Base-by-base conservation (phyloP, 2,888 invertebrate species). In the Melipona beecheii region DNA sequence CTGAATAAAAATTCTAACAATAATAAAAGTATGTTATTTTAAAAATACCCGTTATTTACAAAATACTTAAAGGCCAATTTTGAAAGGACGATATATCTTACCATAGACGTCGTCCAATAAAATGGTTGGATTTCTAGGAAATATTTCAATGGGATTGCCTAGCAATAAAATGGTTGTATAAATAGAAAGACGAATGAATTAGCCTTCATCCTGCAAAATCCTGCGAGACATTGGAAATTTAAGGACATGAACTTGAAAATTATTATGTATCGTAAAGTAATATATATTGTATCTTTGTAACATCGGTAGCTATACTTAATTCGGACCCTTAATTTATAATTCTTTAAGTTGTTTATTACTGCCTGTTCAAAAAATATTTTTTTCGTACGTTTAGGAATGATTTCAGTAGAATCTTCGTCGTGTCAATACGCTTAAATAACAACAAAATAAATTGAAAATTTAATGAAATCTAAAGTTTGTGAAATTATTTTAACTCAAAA, bases 41-140 rank as follows among this genome's bases (percentile, higher is more conserved):
- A 5, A 0, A n/a, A n/a, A 15, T 43, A 6, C 5, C 6, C 24
- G 2, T 1, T 3, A 5, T 58, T 2, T 1, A 17, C 11, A 3
- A 52, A 58, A 54, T 17, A 58, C 2, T 21, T 72, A 27, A 64
- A 19, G n/a, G 19, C n/a, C 4, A 54, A 19, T 72, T 49, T 69
- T 15, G 52, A 83, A 70, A n/a, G 52, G 54, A 50, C 1, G 2
- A 1, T 15, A 4, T 49, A 49, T 5, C 0, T 24, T 5, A 3
- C 15, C 52, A 17, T 15, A 1, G 17, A 2, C 6, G 31, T 0
- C 50, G 2, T 27, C 84, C 68, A 73, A 73, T 75, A 36, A 15
- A 31, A 72, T 78, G 9, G 11, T 64, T 43, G 49, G 21, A 54
- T 69, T 78, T 60, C 84, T 73, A 84, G 84, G 58, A 73, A 84